phyloP scores from a whole-genome alignment of 2,888 invertebrate genomes.

The Acanthosepion lycidas region DNA sequence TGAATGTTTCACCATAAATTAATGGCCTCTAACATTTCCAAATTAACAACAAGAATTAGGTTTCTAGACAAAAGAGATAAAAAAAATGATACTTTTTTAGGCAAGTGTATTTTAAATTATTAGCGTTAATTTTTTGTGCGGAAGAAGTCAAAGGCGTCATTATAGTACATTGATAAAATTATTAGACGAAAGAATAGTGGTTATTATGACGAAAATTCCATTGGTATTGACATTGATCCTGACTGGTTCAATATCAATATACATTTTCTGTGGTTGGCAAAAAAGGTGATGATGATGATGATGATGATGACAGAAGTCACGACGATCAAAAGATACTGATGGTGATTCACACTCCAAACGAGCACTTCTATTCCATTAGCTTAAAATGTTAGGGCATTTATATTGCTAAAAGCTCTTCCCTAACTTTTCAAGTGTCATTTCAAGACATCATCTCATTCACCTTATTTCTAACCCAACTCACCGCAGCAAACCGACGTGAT shows the following conservation, averaged over 20 bases:
- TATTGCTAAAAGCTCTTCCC: constrained; percentile 18
- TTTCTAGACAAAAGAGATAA: no score
- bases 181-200: no score
- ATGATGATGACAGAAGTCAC: background rate
- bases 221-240: no score
- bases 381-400: background rate
- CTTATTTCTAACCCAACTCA: background rate
- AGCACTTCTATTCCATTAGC: background rate
- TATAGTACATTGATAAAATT: no score
- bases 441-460: background rate
- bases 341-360: background rate
- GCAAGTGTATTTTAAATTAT: no score
- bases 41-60: no score
- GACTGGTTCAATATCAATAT: background rate
- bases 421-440: background rate
- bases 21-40: no score
- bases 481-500: background rate
- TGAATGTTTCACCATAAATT: no score
- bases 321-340: background rate
- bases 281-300: background rate
- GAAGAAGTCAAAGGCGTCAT: no score
- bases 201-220: no score
- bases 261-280: background rate
- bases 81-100: no score
- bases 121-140: no score